Base-by-base conservation (phyloP, 2,797 vertebrate species). In the Chanos chanos region DNA sequence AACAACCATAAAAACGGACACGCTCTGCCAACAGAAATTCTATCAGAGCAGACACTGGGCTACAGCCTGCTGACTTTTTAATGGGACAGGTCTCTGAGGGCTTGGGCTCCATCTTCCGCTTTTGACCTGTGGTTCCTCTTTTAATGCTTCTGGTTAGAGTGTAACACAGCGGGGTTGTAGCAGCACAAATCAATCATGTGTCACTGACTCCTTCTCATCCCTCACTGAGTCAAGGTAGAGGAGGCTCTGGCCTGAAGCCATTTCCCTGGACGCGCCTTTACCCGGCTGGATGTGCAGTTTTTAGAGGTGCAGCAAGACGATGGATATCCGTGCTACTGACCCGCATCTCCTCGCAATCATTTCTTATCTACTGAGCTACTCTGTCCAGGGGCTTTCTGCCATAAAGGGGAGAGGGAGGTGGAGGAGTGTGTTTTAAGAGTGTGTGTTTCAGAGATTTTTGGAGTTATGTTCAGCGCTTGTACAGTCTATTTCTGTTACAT, bases 211-310 rank as follows among this genome's bases (percentile, higher is more conserved):
- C 54, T 8, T n/a, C 16, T 31, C 49, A 57, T 49, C 64, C 31
- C 30, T n/a, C 9, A 25, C 27, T 34, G 27, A 27, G 50, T 8
- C 15, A 27, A 16, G 1, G 25, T 34, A 58, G 18, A 40, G 39
- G 22, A 43, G 33, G 61, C 21, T 19, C 22, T 27, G 48, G 27
- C 58, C 65, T 76, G 66, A 71, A 81, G 66, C 69, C 55, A 78
- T 82, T 87, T 86, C 86, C 86, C 81, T 62, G 66, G 47, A 57
- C 77, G 79, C 73, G 79, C 43, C 56, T 77, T 73, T 74, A 78
- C 77, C 12, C 28, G 75, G 43, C 66, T 52, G 70, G 51, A 63
- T 58, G 72, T 75, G 77, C 62, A 61, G 75, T 60, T 71, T 66
- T 57, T 71, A 67, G 30, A 30, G 47, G 44, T 28, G 8, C 15